A percentile compares a stretch with the other conserved stretches of the same genome.
phyloP scores from a whole-genome alignment of 2,113 vertebrate genomes.

The Cephalopholis sonnerati region DNA sequence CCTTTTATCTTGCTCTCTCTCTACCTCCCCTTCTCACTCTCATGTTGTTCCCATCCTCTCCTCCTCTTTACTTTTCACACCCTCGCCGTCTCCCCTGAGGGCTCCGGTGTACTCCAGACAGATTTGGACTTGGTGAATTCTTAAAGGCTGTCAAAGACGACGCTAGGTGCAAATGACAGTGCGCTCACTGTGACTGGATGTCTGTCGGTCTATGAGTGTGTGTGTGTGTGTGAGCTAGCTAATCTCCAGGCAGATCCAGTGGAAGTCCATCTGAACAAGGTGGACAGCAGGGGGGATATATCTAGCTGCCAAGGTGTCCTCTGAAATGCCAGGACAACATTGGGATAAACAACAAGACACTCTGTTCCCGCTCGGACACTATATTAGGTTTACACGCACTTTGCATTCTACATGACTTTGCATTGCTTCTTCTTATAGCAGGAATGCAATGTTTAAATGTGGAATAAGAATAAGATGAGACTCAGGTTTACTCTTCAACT shows the following conservation, averaged over 20 bases:
- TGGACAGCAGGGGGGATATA: constrained; percentile 18
- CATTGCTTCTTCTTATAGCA: not conserved
- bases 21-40: not conserved
- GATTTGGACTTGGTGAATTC: constrained; percentile 41
- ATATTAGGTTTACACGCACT: not conserved
- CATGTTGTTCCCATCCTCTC: not conserved
- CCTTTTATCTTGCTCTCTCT: constrained; percentile 21
- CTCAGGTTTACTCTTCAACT: not conserved
- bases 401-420: not conserved
- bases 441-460: not conserved
- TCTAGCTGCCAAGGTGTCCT: constrained; percentile 25
- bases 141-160: constrained; percentile 48
- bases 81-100: constrained; percentile 12
- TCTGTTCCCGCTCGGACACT: not conserved
- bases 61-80: constrained; percentile 41
- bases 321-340: constrained; percentile 37
- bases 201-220: constrained; percentile 7
- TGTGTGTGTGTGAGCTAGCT: constrained; percentile 31
- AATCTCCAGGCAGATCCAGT: constrained; percentile 45
- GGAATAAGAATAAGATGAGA: not conserved
- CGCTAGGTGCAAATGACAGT: constrained; percentile 34
- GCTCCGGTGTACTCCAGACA: constrained; percentile 10
- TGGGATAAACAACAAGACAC: constrained; percentile 3
- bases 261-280: constrained; percentile 44
- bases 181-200: not conserved